These are phyloP conservation scores for Andrena camellia DNA, from an alignment of 2,888 invertebrate genomes.

Conservation along the genomic window DNA sequence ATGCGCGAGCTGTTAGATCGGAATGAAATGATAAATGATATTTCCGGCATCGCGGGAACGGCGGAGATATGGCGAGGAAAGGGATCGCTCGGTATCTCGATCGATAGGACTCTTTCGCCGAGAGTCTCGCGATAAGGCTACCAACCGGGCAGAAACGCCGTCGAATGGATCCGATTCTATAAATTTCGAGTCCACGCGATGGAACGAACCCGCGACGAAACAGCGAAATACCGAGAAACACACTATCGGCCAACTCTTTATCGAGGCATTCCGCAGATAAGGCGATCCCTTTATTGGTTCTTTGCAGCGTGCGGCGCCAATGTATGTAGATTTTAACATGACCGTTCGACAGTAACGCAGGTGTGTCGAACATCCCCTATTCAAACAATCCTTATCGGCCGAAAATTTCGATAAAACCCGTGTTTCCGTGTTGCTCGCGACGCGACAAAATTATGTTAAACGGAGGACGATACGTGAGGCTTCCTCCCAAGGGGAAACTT, in stretches of 20 bases:
- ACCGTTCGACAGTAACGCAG: conserved; percentile 33
- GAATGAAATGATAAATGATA: conserved; percentile 34
- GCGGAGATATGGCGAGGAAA: conserved; percentile 16
- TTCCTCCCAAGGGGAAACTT: background rate
- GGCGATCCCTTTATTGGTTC: conserved; percentile 35
- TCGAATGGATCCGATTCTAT: conserved; percentile 7
- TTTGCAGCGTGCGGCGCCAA: conserved; percentile 39
- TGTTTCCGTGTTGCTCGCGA: background rate
- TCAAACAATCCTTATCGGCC: conserved; percentile 17
- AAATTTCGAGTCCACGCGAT: conserved; percentile 21
- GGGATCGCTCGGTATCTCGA: conserved; percentile 34
- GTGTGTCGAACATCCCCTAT: conserved; percentile 37
- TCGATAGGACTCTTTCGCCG: conserved; percentile 24
- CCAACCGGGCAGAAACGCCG: conserved; percentile 5
- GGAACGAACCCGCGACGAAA: conserved; percentile 28
- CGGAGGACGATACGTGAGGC: background rate
- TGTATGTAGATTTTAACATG: conserved; percentile 41
- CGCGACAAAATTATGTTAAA: background rate
- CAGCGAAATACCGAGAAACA: conserved; percentile 62
- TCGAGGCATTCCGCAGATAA: conserved; percentile 73
- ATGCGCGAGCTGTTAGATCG: background rate
- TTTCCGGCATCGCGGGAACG: conserved; percentile 23
- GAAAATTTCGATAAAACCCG: conserved; percentile 20
- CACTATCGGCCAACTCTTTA: conserved; percentile 69
- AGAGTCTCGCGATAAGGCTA: conserved; percentile 24